A percentile compares a stretch with the other conserved stretches of the same genome.
Conservation (phyloP, 1,140 invertebrate genomes). For the Caenorhabditis brenneri region DNA sequence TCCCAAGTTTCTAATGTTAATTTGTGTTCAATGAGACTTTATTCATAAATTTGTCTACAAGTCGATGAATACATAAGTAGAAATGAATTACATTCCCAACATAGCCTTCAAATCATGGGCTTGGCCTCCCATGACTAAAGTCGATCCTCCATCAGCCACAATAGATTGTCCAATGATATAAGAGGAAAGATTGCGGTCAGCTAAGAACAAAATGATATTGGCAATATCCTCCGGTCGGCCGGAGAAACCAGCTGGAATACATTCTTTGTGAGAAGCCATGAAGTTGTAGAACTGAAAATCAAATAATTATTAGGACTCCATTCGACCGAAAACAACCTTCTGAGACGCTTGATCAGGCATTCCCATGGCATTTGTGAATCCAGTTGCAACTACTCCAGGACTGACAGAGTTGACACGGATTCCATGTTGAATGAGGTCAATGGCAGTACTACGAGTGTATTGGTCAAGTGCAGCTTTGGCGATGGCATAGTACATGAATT, state of each 20-base stretch:
- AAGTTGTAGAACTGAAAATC: background rate
- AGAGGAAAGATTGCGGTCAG: background rate
- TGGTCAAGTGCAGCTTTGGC: background rate
- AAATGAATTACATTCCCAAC: background rate
- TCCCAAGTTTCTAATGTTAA: no score
- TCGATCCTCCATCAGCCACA: background rate
- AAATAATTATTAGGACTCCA: background rate
- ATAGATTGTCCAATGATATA: background rate
- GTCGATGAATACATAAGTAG: background rate
- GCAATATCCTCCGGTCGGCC: background rate
- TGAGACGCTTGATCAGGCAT: background rate
- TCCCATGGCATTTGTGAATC: background rate
- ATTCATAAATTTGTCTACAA: background rate
- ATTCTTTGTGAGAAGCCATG: background rate
- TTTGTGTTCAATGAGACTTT: background rate
- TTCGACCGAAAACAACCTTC: background rate
- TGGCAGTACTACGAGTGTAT: background rate
- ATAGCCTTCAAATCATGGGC: background rate
- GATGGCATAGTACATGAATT: background rate
- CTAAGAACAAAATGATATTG: background rate
- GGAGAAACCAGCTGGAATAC: background rate
- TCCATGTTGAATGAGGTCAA: background rate
- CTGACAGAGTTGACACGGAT: background rate
- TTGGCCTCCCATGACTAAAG: background rate
- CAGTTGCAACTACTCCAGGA: conserved; percentile 7